Evolutionary conservation across 2,888 invertebrate species (phyloP), one percentile per base, ranked within the genome.

Genomic region (Steromphala cineraria): DNA sequence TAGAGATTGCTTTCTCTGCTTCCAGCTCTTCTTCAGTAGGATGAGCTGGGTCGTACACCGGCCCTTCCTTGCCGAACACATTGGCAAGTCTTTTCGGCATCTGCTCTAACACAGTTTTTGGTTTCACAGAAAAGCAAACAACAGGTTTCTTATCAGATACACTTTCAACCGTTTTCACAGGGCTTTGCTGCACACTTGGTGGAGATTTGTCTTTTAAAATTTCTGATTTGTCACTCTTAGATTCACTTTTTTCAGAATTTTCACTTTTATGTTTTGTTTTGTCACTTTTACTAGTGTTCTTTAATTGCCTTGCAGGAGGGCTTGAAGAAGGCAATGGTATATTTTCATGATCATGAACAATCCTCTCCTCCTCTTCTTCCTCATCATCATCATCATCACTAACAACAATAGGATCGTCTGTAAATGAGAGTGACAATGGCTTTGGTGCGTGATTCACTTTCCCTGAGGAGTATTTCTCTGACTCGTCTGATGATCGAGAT

Each of bases 21-120:
- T 53, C 82, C 17, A 78, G 80, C n/a, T 75, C 79, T 67, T 85
- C 84, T 40, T 85, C 85, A 53, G 83, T 83, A 24, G 85, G 85
- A 40, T 85, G 85, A 53, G 83, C 83, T 21, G 85, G 85, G 78
- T 85, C 85, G 74, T 85, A 85, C 52, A 80, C 82, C 4, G 80
- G 67, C 17, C 21, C 55, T 36, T 78, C 53, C 13, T 75, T 19
- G 17, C 62, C 62, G 46, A 78, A 83, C 24, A 78, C 74, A 55
- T 46, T 46, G 46, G 74, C 76, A 28, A 82, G 83, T 7, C 62
- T 80, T 24, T 81, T 81, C 5, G 80, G 67, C 19, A 83, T 81
- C 83, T 83, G 84, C 7, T 84, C 53, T n/a, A 85, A 81, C 52
- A 78, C 62, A 36, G 76, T 80, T 21, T 80, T 80, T 2, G 84